Conservation (phyloP, 2,888 invertebrate genomes). For the Drosophila engyochracea region DNA sequence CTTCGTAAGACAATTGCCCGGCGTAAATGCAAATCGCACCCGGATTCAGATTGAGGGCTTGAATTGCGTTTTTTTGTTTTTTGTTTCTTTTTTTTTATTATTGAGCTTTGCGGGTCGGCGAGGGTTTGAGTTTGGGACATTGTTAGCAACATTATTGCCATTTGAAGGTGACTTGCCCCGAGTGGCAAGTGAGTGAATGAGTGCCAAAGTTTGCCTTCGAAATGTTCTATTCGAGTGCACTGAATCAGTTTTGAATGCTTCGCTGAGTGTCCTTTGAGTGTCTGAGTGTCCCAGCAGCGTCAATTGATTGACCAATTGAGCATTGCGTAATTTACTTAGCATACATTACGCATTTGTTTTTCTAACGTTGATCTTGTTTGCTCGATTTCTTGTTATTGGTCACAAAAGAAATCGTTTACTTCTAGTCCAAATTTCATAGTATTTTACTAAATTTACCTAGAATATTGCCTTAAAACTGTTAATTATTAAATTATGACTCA, state of each 20-base stretch:
- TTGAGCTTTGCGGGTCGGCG: not conserved
- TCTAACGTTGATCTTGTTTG: conserved; percentile 15
- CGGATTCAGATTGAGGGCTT: conserved; percentile 43
- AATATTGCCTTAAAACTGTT: not conserved
- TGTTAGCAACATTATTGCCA: conserved; percentile 20
- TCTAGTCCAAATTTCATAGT: too few relatives aligned
- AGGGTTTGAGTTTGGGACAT: not conserved
- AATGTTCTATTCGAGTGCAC: conserved; percentile 35
- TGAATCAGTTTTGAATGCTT: conserved; percentile 40
- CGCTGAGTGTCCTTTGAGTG: conserved; percentile 11
- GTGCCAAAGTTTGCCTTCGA: conserved; percentile 18
- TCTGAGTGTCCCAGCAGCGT: conserved; percentile 17
- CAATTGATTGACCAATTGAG: conserved; percentile 55
- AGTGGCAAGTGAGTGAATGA: not conserved
- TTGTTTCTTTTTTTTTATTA: not conserved
- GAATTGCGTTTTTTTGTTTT: conserved; percentile 6
- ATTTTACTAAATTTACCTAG: not conserved
- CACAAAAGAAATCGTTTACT: not conserved
- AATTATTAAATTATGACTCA: not conserved
- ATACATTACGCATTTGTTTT: conserved; percentile 22
- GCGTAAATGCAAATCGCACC: conserved; percentile 59
- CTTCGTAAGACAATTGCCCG: conserved; percentile 74
- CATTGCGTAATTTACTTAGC: conserved; percentile 45
- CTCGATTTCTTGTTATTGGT: not conserved
- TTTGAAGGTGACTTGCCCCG: conserved; percentile 40